These are phyloP conservation scores for Chymomyza procnemis DNA, from an alignment of 2,888 invertebrate species.

Conservation along the genomic window DNA sequence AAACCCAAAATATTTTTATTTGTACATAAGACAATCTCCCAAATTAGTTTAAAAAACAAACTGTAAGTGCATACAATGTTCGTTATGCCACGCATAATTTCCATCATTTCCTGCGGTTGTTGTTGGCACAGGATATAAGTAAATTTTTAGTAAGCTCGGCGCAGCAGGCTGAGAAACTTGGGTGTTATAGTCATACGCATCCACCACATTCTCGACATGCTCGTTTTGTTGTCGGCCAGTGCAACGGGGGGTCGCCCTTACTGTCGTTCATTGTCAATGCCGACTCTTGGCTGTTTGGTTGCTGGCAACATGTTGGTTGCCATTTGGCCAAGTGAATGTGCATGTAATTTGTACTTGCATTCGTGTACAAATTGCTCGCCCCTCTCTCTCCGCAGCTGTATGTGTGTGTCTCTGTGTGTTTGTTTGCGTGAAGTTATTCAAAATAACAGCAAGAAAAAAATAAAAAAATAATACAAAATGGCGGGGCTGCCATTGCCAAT, in stretches of 20 bases:
- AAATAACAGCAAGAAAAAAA: slow-evolving; percentile 32
- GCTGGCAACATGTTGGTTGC: background rate
- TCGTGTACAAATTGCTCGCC: slow-evolving; percentile 48
- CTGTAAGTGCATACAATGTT: background rate
- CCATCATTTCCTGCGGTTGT: slow-evolving; percentile 19
- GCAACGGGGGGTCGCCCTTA: slow-evolving; percentile 26
- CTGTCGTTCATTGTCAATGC: background rate
- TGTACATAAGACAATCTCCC: too few species aligned
- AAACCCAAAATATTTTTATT: too few species aligned
- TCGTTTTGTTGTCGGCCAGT: slow-evolving; percentile 18
- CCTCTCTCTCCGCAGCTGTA: background rate
- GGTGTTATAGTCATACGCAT: background rate
- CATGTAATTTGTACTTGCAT: slow-evolving; percentile 69
- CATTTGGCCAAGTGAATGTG: slow-evolving; percentile 48
- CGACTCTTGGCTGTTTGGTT: background rate
- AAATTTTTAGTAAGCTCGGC: slow-evolving; percentile 5
- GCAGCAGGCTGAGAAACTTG: background rate
- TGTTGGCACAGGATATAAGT: slow-evolving; percentile 35
- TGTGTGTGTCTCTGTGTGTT: slow-evolving; percentile 15
- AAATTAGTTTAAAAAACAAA: background rate
- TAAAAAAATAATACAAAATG: slow-evolving; percentile 30
- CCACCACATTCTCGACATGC: background rate
- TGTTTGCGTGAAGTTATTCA: slow-evolving; percentile 62
- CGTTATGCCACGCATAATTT: slow-evolving; percentile 1
- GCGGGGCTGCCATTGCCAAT: slow-evolving; percentile 28